These are phyloP conservation scores for Nomada hirtipes DNA, from an alignment of 2,888 invertebrate genomes.

Conservation along the genomic window DNA sequence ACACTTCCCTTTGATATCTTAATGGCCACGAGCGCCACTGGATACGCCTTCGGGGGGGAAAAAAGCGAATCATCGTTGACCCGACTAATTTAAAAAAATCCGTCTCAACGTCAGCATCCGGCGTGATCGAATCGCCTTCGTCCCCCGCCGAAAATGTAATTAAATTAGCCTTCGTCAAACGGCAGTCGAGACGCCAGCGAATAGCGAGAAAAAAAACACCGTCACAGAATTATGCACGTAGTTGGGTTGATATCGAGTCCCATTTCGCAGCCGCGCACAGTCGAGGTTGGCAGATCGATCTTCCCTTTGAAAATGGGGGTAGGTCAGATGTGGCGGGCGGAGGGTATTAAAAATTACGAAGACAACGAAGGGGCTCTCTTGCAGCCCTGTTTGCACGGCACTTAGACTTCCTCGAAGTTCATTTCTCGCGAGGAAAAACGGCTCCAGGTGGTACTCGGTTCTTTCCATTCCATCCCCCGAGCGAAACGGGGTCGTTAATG, in stretches of 20 bases:
- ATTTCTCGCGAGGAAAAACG: conserved; percentile 24
- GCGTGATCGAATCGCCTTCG: neutral
- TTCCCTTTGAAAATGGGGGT: neutral
- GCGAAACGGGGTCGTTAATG: neutral
- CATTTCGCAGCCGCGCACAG: neutral
- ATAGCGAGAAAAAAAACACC: neutral
- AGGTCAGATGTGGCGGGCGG: neutral
- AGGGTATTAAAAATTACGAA: conserved; percentile 45
- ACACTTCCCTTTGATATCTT: neutral
- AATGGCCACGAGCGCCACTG: neutral
- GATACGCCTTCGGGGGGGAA: neutral
- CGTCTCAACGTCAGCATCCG: too few relatives aligned
- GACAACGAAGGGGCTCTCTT: conserved; percentile 29
- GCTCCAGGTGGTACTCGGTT: too few relatives aligned
- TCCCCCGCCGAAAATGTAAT: conserved; percentile 11
- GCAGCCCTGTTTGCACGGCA: conserved; percentile 40
- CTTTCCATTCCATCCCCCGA: neutral
- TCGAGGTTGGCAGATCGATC: conserved; percentile 10
- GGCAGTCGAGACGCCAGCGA: neutral
- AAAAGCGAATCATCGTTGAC: neutral
- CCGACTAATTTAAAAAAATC: neutral
- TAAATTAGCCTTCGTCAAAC: conserved; percentile 21
- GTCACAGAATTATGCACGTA: neutral
- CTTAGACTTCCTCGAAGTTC: conserved; percentile 36
- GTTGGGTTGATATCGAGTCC: neutral